Base-by-base conservation (phyloP, 2,113 vertebrate genomes). In the Hemichromis elongatus region DNA sequence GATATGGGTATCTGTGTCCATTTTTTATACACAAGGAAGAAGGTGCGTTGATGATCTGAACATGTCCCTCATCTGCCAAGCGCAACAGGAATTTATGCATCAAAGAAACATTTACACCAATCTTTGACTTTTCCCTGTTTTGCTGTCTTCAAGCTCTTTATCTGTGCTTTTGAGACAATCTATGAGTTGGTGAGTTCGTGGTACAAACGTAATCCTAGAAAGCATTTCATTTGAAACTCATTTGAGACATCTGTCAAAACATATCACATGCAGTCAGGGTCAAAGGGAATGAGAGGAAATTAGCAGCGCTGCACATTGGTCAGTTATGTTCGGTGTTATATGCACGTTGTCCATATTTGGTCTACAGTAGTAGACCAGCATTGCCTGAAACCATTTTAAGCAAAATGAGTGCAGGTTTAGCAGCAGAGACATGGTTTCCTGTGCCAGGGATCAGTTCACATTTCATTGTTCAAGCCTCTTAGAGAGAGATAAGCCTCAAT, bases 281-380 rank as follows among this genome's bases (percentile, higher is more conserved):
- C 19, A 21, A 81, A 73, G 21, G 42, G 26, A 37, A 33, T 7
- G 19, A 59, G 50, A 50, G 63, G 70, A 84, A 37, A 85, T 82
- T 70, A 52, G 16, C 53, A 28, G 33, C 6, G 56, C 82, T 57
- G 9, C 84, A 54, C 63, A 35, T 53, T 10, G 70, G 59, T 61
- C 53, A 3, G 19, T 80, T 47, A 24, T 30, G 82, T 78, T 86
- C 68, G 16, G 66, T 10, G 50, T 75, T 82, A 63, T 4, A 66
- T 47, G 35, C 82, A 78, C 75, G 66, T 19, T 75, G 77, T 86
- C 92, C 92, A 89, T 91, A 91, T 92, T 92, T 92, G 92, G 87
- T 86, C 26, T 56, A 90, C 84, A 80, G 87, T 81, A 80, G 68
- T 7, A 77, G 73, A 85, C 79, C 63, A 6, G 45, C 13, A 4